Conservation (phyloP, 1,140 invertebrate species). For the Meloidogyne chitwoodi region DNA sequence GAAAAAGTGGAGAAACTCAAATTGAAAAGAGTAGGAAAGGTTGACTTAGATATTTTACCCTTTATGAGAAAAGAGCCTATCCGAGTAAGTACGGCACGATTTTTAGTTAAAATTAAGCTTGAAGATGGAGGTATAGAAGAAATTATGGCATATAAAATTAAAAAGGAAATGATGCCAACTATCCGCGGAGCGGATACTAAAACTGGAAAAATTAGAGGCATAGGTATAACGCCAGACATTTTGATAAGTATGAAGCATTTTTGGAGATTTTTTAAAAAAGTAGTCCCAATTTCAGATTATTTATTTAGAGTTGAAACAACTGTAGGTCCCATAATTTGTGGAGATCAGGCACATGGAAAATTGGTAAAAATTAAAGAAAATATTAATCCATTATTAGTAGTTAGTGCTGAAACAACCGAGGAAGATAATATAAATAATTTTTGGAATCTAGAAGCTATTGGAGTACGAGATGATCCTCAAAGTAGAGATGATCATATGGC, state of each 20-base stretch:
- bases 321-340: not conserved
- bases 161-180: too few relatives aligned
- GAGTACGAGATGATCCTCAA: not conserved
- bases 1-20: not conserved
- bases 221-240: not conserved
- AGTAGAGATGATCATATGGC: not conserved
- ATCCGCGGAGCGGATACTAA: not conserved
- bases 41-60: too few relatives aligned
- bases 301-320: not conserved
- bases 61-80: too few relatives aligned
- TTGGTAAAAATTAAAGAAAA: not conserved
- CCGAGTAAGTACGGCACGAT: too few relatives aligned
- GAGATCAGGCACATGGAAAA: not conserved
- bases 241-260: not conserved
- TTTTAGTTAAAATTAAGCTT: too few relatives aligned
- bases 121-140: too few relatives aligned
- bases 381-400: not conserved
- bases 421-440: not conserved
- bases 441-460: constrained; percentile 1
- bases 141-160: too few relatives aligned
- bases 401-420: too few relatives aligned
- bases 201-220: not conserved
- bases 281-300: not conserved
- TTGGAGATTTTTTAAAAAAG: not conserved
- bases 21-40: not conserved